Evolutionary conservation across 2,888 invertebrate species (phyloP).

Genomic region (Tipula unca): DNA sequence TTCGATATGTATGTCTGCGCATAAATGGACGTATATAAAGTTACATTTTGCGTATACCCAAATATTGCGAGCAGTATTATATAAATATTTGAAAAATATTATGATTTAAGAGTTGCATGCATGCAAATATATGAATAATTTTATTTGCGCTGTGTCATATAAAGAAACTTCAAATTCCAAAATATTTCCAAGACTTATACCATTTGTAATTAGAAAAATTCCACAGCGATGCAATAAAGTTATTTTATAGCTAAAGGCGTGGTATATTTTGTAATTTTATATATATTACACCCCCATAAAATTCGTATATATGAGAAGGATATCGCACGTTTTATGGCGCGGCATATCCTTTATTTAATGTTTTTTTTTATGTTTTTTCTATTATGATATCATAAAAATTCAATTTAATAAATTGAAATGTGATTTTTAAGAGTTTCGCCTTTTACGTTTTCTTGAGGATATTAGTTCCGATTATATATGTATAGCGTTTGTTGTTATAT

Average conservation of each 20-base stretch:
- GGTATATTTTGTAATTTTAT: neutral
- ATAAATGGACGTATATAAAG: too few species aligned
- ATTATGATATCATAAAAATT: neutral
- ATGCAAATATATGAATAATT: too few species aligned
- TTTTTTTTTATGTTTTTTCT: neutral
- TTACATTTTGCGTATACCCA: too few species aligned
- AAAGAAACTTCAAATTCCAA: too few species aligned
- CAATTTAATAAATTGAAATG: neutral
- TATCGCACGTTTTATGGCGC: slow-evolving; percentile 8
- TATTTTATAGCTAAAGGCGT: neutral
- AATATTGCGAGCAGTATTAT: too few species aligned
- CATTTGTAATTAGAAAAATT: neutral
- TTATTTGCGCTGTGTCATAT: too few species aligned
- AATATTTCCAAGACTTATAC: neutral
- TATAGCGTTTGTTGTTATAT: neutral
- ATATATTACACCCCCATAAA: neutral
- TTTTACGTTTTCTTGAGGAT: neutral
- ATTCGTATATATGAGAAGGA: neutral
- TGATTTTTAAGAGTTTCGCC: neutral
- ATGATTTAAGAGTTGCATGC: too few species aligned
- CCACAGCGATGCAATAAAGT: neutral
- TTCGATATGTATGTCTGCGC: too few species aligned
- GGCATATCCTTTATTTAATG: neutral
- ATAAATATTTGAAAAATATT: too few species aligned
- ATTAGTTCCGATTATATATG: neutral